phyloP scores from a whole-genome alignment of 1,140 invertebrate species.

The Drosophila ambigua region DNA sequence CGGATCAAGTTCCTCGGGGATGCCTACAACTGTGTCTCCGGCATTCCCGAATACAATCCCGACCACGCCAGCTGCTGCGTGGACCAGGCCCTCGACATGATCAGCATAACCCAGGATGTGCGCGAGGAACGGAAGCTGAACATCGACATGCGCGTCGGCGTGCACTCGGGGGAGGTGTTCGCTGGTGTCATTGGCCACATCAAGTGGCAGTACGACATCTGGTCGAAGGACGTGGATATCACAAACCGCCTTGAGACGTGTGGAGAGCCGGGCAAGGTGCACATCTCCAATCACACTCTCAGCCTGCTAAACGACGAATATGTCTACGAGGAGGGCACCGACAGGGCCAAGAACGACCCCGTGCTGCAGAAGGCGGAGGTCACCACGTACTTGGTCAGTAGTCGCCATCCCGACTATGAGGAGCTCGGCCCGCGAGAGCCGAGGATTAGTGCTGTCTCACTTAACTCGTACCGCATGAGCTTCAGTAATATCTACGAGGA shows the following conservation, averaged over 20 bases:
- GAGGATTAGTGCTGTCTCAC: neutral
- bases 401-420: constrained; percentile 12
- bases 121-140: constrained; percentile 89
- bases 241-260: constrained; percentile 97
- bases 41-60: constrained; percentile 88
- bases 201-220: constrained; percentile 98
- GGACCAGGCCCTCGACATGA: constrained; percentile 94
- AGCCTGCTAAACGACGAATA: constrained; percentile 87
- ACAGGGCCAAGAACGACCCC: constrained; percentile 86
- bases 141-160: constrained; percentile 97
- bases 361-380: constrained; percentile 88
- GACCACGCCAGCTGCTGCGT: constrained; percentile 94
- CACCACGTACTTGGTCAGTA: constrained; percentile 88
- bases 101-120: constrained; percentile 92
- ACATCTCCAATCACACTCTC: constrained; percentile 91
- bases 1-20: constrained; percentile 96
- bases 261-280: constrained; percentile 94
- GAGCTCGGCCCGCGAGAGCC: neutral
- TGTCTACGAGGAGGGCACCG: constrained; percentile 85
- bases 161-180: constrained; percentile 95
- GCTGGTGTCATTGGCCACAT: constrained; percentile 95
- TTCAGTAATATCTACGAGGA: constrained; percentile 9
- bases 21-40: constrained; percentile 95
- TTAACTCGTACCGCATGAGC: neutral
- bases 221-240: constrained; percentile 97